Base-by-base conservation (phyloP, 1,140 invertebrate species). In the Brachionus sp. region DNA sequence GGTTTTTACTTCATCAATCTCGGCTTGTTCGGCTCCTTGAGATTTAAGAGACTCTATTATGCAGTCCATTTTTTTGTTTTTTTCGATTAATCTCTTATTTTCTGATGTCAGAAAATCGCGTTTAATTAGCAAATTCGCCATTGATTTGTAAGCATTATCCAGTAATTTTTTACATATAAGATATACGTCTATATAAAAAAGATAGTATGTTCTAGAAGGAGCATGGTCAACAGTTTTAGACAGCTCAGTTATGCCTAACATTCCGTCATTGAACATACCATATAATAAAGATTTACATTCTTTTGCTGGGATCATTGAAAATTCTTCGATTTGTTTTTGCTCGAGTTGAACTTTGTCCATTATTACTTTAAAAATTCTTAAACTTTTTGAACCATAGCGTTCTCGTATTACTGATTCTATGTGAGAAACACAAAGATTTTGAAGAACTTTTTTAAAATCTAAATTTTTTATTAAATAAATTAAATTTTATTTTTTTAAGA, bases 311-410 rank as follows among this genome's bases (percentile, higher is more conserved):
- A 78, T 78, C 77, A 78, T 78, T 19, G 77, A 78, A 78, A 78
- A 78, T 33, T 78, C 77, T 29, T 78, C 77, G n/a, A 78, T 78
- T 62, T 78, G 77, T 62, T 78, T 78, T 37, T 78, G 77, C 35
- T 78, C 77, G 2, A 78, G 44, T 53, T 62, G 77, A 62, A 19
- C n/a, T 37, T 78, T 78, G 19, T 78, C 77, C 44, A 78, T 33
- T 10, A 78, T 78, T 19, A 78, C 77, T 53, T 78, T 78, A 12
- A 78, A 78, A 16, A 78, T 78, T 12, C 77, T 16, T 4, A 78
- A 33, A 78, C 77, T 78, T 53, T 78, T 78, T n/a, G 77, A 78
- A 16, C 77, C 77, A 46, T 78, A 78, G 9, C 44, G 39, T 53
- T 78, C 77, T 78, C 77, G 25, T 9, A 78, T 53, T 7, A 37